A percentile compares a stretch with the other conserved stretches of the same genome.
phyloP scores from a whole-genome alignment of 2,113 vertebrate species.

The Todiramphus saurophagus region DNA sequence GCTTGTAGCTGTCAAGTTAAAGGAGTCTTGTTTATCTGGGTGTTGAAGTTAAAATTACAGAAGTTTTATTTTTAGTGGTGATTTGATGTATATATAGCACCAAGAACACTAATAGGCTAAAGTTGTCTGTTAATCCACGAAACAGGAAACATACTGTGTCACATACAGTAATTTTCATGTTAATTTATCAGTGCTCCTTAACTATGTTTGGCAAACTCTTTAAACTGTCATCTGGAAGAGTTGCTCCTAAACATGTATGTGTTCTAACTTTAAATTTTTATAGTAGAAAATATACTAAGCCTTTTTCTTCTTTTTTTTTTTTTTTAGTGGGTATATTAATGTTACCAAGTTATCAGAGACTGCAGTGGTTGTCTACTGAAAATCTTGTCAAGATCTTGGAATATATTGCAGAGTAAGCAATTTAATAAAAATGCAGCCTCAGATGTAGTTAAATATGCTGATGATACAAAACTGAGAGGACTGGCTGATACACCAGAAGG shows the following conservation, averaged over 20 bases:
- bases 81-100: neutral
- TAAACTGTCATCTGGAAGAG: neutral
- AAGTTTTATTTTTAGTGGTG: neutral
- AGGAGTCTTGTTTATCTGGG: conserved; percentile 7
- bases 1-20: neutral
- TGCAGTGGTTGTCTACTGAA: neutral
- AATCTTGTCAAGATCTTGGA: neutral
- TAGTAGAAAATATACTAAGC: neutral
- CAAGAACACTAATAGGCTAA: neutral
- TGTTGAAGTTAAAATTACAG: neutral
- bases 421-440: neutral
- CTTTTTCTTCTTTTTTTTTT: neutral
- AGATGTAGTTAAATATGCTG: neutral
- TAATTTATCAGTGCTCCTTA: neutral
- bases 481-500: no score
- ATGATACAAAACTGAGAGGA: no score
- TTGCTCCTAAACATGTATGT: neutral
- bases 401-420: neutral
- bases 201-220: neutral
- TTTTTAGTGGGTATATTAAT: neutral
- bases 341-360: neutral
- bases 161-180: neutral
- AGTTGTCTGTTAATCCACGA: conserved; percentile 20
- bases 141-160: neutral
- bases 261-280: neutral